Percentiles rank a stretch among this genome's conserved stretches.
Evolutionary conservation across 2,113 vertebrate species (phyloP).

Genomic region (Hemichromis elongatus): DNA sequence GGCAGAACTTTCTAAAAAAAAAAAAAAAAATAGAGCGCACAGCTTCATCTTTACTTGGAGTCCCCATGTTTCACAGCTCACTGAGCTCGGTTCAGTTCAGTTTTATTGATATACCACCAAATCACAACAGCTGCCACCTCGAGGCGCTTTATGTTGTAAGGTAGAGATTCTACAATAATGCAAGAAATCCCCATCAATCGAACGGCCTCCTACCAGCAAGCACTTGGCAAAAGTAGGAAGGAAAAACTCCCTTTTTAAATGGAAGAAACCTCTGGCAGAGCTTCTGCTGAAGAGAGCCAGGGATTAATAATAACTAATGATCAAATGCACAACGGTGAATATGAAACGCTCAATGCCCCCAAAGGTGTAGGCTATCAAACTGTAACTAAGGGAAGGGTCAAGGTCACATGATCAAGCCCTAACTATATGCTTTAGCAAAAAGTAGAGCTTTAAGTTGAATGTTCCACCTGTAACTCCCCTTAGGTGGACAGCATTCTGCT

Average conservation of each 20-base stretch:
- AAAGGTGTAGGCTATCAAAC: background rate
- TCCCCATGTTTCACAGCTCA: background rate
- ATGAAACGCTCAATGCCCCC: background rate
- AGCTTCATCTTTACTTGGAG: background rate
- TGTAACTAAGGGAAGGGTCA: too few relatives aligned
- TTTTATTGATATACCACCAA: background rate
- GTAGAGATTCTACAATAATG: accelerated
- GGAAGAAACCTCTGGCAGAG: background rate
- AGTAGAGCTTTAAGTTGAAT: too few relatives aligned
- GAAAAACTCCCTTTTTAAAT: background rate
- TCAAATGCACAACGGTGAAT: background rate
- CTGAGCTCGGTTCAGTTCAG: background rate
- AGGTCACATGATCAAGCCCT: too few relatives aligned
- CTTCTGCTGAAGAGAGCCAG: background rate
- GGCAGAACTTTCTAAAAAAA: background rate
- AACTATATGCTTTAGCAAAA: too few relatives aligned
- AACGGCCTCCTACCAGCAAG: background rate
- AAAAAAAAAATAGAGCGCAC: background rate
- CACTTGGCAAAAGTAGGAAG: background rate
- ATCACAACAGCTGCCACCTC: accelerated
- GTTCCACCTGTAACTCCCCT: too few relatives aligned
- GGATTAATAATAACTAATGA: background rate
- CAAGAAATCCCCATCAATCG: accelerated
- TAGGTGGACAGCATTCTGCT: background rate
- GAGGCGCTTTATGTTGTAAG: background rate